Percentiles rank a stretch among this genome's conserved stretches.
phyloP scores from a whole-genome alignment of 2,113 vertebrate genomes.

The Phyllostomus discolor region DNA sequence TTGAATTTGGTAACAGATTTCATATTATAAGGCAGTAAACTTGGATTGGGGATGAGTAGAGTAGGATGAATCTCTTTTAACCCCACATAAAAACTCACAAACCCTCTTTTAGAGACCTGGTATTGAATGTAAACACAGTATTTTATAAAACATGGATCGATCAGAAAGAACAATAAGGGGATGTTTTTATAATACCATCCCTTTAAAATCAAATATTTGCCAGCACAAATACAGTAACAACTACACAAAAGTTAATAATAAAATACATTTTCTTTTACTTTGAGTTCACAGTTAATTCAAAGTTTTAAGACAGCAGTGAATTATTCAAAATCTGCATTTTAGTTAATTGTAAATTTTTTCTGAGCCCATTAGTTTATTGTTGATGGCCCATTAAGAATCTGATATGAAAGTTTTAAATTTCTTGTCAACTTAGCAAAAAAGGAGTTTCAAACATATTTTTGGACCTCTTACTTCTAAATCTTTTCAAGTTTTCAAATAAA shows the following conservation, averaged over 20 bases:
- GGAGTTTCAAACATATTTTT: conserved; percentile 36
- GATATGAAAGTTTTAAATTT: neutral
- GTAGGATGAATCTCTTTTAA: neutral
- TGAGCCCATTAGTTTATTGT: neutral
- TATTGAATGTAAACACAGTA: neutral
- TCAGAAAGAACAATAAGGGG: neutral
- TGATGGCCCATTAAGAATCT: neutral
- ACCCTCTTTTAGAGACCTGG: neutral
- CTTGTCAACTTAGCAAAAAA: neutral
- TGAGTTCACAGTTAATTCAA: neutral
- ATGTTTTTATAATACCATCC: neutral
- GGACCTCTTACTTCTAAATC: neutral
- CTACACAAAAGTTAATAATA: neutral
- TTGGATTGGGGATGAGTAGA: neutral
- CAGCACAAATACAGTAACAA: neutral
- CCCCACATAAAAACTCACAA: neutral
- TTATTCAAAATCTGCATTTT: conserved; percentile 19
- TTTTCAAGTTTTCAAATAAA: conserved; percentile 32
- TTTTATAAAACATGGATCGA: neutral
- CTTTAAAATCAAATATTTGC: conserved; percentile 10
- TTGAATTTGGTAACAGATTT: neutral
- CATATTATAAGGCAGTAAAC: neutral
- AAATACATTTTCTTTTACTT: neutral
- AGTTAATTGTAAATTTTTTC: neutral
- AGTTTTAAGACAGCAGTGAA: neutral